Conservation (phyloP, 2,797 vertebrate genomes). For the Heliangelus exortis region DNA sequence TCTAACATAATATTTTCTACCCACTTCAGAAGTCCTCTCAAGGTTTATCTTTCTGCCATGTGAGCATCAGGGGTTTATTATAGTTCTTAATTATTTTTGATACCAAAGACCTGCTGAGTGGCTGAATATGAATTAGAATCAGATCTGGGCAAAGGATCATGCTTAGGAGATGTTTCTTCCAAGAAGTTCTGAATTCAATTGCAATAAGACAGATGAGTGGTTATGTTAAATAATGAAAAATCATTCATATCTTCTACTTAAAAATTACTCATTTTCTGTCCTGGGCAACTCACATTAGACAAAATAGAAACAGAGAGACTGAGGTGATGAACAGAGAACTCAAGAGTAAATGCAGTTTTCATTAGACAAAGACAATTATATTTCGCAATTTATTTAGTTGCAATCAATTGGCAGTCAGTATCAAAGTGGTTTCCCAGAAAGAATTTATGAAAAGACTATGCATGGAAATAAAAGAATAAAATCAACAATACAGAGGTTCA, state of each 20-base stretch:
- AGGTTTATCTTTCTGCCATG: background rate
- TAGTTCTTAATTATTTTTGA: background rate
- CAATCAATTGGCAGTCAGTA: accelerated
- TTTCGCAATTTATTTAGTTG: background rate
- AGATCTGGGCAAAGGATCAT: background rate
- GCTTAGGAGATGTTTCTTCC: background rate
- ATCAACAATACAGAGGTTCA: background rate
- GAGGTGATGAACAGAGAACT: background rate
- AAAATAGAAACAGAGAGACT: background rate
- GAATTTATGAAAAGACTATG: background rate
- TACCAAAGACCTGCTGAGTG: background rate
- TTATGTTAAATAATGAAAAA: background rate
- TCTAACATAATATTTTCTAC: background rate
- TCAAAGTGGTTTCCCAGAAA: background rate
- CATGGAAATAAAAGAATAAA: background rate
- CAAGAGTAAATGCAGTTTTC: background rate
- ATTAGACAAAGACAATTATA: background rate
- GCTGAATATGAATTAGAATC: background rate
- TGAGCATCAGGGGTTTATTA: background rate
- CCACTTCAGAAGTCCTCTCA: background rate
- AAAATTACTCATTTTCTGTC: background rate
- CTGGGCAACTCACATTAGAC: background rate
- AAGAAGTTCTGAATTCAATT: background rate
- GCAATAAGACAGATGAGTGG: background rate
- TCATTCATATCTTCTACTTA: background rate